phyloP scores from a whole-genome alignment of 2,797 vertebrate genomes.

The Mormyrops attenuatus region DNA sequence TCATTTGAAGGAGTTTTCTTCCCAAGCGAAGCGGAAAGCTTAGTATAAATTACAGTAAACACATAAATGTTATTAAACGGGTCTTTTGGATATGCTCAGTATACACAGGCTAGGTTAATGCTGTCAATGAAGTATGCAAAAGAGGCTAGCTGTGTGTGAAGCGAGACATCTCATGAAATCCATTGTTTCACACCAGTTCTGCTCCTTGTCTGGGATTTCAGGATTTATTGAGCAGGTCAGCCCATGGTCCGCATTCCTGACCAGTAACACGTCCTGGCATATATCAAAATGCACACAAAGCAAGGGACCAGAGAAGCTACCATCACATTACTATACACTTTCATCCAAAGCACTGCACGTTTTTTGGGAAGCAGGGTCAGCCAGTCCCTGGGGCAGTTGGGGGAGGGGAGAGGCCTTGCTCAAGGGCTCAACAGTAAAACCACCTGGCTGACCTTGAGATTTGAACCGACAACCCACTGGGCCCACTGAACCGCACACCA shows the following conservation, averaged over 20 bases:
- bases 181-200: not conserved
- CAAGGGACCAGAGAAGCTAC: not conserved
- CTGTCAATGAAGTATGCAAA: not conserved
- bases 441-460: not conserved
- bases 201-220: not conserved
- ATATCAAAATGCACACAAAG: conserved; percentile 4
- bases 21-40: not conserved
- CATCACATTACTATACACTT: not conserved
- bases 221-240: conserved; percentile 11
- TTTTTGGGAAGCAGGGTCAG: not conserved
- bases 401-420: not conserved
- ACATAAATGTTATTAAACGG: not conserved
- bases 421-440: not conserved
- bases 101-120: not conserved
- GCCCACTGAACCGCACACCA: not conserved
- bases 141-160: not conserved
- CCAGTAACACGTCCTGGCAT: conserved; percentile 5
- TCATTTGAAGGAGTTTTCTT: not conserved
- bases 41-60: conserved; percentile 13
- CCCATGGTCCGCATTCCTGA: not conserved
- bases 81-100: not conserved
- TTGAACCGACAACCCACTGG: not conserved
- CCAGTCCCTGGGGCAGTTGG: not conserved
- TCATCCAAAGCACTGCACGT: not conserved
- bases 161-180: not conserved